Evolutionary conservation across 2,888 invertebrate genomes (phyloP).

Genomic region (Abscondita cerata): DNA sequence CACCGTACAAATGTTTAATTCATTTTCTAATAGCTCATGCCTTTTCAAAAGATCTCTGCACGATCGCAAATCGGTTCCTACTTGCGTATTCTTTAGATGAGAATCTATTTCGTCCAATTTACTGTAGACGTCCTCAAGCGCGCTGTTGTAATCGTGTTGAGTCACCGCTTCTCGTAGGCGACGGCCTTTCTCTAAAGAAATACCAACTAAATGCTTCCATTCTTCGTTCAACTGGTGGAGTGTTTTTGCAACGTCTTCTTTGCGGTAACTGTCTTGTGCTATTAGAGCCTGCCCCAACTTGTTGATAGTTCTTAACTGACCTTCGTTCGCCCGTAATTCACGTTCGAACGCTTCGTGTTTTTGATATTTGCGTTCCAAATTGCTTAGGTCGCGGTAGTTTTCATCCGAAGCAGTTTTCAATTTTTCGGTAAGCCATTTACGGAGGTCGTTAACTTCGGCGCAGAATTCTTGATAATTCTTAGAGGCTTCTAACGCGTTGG

Average conservation of each 20-base stretch:
- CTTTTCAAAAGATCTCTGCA: slow-evolving; percentile 91
- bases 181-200: slow-evolving; percentile 71
- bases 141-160: slow-evolving; percentile 78
- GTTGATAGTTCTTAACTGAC: slow-evolving; percentile 85
- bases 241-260: slow-evolving; percentile 72
- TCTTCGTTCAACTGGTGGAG: slow-evolving; percentile 74
- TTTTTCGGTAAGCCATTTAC: slow-evolving; percentile 92
- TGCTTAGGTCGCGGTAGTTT: slow-evolving; percentile 88
- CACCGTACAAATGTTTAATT: slow-evolving; percentile 82
- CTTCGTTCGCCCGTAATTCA: slow-evolving; percentile 93
- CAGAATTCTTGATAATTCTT: slow-evolving; percentile 92
- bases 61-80: slow-evolving; percentile 87
- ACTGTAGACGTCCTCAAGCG: slow-evolving; percentile 87
- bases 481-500: slow-evolving; percentile 79
- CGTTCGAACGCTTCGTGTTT: slow-evolving; percentile 97
- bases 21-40: slow-evolving; percentile 87
- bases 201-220: slow-evolving; percentile 77
- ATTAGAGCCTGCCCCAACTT: slow-evolving; percentile 79
- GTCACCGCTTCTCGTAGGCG: slow-evolving; percentile 87
- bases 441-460: slow-evolving; percentile 89
- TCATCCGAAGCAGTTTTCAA: slow-evolving; percentile 90
- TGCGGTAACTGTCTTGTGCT: slow-evolving; percentile 73
- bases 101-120: slow-evolving; percentile 87
- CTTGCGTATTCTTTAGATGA: slow-evolving; percentile 79
- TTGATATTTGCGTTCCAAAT: slow-evolving; percentile 89